Evolutionary conservation across 2,797 vertebrate species (phyloP), one percentile per base, ranked within the genome.

Genomic region (Myripristis murdjan): DNA sequence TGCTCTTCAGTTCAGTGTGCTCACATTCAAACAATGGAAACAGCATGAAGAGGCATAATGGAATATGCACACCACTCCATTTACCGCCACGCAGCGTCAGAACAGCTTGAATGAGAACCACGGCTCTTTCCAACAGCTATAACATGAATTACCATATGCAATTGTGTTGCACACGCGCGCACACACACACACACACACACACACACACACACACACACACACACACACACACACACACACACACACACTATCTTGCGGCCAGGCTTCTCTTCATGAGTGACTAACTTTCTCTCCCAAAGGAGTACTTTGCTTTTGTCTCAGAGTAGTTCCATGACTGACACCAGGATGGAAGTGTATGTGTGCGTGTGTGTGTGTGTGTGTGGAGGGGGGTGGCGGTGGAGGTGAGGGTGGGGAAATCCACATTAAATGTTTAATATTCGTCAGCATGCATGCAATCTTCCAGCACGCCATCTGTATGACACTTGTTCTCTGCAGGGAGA

Each of bases 351-450:
- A n/a, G n/a, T n/a, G n/a, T n/a, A n/a, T n/a, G n/a, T n/a, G n/a
- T n/a, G n/a, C n/a, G n/a, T n/a, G n/a, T n/a, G n/a, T n/a, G n/a
- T n/a, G n/a, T n/a, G n/a, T n/a, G 70, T 39, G 43, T 37, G 46
- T 16, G 39, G 24, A 20, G 18, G n/a, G 7, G 52, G 26, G 43
- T 5, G 16, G 31, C 6, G 28, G 33, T 35, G 56, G 1, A 9
- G 54, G 37, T 10, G 63, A 51, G 44, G 61, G 22, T 31, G 33
- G 22, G 5, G 22, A 48, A 16, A 20, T 54, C 49, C 48, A 77
- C 65, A 77, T 79, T 83, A 70, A 89, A 90, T 88, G 83, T 87
- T 91, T 88, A 78, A 89, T 88, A 74, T 64, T 84, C 20, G 14
- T 70, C 74, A 23, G 33, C 65, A 44, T 55, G 75, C 87, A 90